Evolutionary conservation across 2,113 vertebrate genomes (phyloP).

Genomic region (Coryphaenoides rupestris): DNA sequence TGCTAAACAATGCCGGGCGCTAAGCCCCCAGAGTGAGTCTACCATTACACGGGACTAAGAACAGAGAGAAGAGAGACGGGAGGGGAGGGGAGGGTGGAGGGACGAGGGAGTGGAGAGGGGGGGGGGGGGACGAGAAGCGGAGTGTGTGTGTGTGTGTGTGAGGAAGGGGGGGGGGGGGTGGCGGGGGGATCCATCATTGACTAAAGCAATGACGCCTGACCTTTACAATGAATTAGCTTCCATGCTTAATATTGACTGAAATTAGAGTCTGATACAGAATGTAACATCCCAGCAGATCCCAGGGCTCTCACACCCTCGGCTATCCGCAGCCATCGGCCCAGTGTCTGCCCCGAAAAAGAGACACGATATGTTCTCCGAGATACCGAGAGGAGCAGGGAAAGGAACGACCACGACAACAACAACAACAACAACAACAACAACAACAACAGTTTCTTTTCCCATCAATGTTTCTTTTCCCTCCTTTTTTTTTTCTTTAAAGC

Average conservation of each 20-base stretch:
- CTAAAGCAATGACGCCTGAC: slow-evolving; percentile 94
- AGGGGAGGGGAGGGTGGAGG: slow-evolving; percentile 37
- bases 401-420: slow-evolving; percentile 61
- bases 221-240: slow-evolving; percentile 90
- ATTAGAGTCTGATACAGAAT: slow-evolving; percentile 87
- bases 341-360: slow-evolving; percentile 65
- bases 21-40: slow-evolving; percentile 93
- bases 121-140: slow-evolving; percentile 33
- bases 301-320: slow-evolving; percentile 71
- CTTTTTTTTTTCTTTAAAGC: too few relatives aligned
- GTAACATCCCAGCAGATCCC: slow-evolving; percentile 79
- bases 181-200: slow-evolving; percentile 85
- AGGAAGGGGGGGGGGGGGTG: slow-evolving; percentile 40
- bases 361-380: slow-evolving; percentile 53
- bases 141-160: slow-evolving; percentile 41
- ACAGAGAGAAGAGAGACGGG: slow-evolving; percentile 59
- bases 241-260: slow-evolving; percentile 91
- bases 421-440: slow-evolving; percentile 57
- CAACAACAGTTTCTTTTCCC: slow-evolving; percentile 72
- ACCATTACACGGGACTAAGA: slow-evolving; percentile 88
- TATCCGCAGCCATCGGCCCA: slow-evolving; percentile 73
- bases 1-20: slow-evolving; percentile 95
- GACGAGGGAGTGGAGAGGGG: slow-evolving; percentile 36
- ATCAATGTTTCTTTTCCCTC: slow-evolving; percentile 24
- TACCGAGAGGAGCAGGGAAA: slow-evolving; percentile 67